A percentile compares a stretch with the other conserved stretches of the same genome.
These are phyloP conservation scores for Eulithis testata DNA, from an alignment of 2,888 invertebrate genomes.

Conservation along the genomic window DNA sequence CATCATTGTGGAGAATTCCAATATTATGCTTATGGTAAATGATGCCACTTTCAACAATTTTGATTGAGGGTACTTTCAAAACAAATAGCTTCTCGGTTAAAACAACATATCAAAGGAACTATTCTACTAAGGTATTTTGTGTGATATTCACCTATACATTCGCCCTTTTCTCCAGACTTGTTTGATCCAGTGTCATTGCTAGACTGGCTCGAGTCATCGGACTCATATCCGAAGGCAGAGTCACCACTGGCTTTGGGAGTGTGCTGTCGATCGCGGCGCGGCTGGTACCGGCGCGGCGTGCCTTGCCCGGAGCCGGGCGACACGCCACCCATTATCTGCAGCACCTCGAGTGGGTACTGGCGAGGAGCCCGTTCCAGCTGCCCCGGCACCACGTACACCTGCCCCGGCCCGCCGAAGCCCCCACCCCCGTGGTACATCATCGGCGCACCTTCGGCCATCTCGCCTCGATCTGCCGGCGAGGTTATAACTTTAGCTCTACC, in stretches of 20 bases:
- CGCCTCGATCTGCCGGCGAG: slow-evolving; percentile 54
- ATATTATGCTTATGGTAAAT: not conserved
- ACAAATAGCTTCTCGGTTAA: not conserved
- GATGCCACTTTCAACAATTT: not conserved
- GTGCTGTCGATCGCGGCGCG: slow-evolving; percentile 62
- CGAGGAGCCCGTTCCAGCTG: slow-evolving; percentile 62
- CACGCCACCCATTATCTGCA: slow-evolving; percentile 58
- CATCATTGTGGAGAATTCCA: not conserved
- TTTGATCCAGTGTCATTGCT: slow-evolving; percentile 79
- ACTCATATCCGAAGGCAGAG: slow-evolving; percentile 76
- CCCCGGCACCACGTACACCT: slow-evolving; percentile 64
- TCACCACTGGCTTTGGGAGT: slow-evolving; percentile 54
- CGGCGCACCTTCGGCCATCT: slow-evolving; percentile 75
- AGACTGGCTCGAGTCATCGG: slow-evolving; percentile 79
- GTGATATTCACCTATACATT: slow-evolving; percentile 32
- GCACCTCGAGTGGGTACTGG: slow-evolving; percentile 67
- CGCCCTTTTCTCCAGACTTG: slow-evolving; percentile 76
- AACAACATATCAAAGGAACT: too few species aligned
- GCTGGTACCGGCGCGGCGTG: slow-evolving; percentile 62
- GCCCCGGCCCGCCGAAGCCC: slow-evolving; percentile 64
- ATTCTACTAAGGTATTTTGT: not conserved
- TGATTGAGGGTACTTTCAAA: slow-evolving; percentile 23
- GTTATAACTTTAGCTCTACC: slow-evolving; percentile 45
- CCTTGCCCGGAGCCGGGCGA: slow-evolving; percentile 45
- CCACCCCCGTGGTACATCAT: slow-evolving; percentile 72